These are phyloP conservation scores for Drosophila repleta DNA, from an alignment of 1,140 invertebrate genomes.

Conservation along the genomic window DNA sequence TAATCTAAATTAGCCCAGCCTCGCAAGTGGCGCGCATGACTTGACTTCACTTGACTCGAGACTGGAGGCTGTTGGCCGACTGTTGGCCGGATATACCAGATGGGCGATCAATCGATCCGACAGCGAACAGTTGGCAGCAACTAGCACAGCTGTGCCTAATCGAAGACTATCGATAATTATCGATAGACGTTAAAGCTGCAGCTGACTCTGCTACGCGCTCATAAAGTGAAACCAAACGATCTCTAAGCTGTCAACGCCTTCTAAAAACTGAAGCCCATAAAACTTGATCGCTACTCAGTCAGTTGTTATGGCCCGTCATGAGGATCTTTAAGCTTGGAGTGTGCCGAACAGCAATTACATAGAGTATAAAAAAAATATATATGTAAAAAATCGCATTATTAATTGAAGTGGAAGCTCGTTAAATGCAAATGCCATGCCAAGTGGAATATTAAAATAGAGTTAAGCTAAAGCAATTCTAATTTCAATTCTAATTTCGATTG, in stretches of 20 bases:
- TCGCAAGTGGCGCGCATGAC: constrained; percentile 9
- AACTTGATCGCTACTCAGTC: neutral
- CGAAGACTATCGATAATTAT: no score
- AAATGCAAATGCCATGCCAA: constrained; percentile 57
- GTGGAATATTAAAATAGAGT: constrained; percentile 1
- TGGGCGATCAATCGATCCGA: neutral
- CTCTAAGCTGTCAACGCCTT: no score
- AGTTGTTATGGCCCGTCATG: neutral
- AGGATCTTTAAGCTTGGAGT: neutral
- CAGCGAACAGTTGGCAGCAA: neutral
- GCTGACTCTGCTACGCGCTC: no score
- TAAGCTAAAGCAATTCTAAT: neutral
- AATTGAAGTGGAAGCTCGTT: constrained; percentile 45
- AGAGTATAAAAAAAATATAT: neutral
- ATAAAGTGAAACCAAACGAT: no score
- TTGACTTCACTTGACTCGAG: constrained; percentile 3
- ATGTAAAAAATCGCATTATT: constrained; percentile 21
- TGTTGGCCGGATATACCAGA: constrained; percentile 21
- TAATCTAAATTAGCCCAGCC: neutral
- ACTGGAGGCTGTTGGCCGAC: constrained; percentile 18
- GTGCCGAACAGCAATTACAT: constrained; percentile 4
- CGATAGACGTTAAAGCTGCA: no score
- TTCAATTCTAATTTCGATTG: constrained; percentile 30
- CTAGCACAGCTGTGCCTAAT: no score
- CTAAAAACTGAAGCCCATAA: no score